A percentile compares a stretch with the other conserved stretches of the same genome.
Evolutionary conservation across 2,113 vertebrate species (phyloP).

Genomic region (Cromileptes altivelis): DNA sequence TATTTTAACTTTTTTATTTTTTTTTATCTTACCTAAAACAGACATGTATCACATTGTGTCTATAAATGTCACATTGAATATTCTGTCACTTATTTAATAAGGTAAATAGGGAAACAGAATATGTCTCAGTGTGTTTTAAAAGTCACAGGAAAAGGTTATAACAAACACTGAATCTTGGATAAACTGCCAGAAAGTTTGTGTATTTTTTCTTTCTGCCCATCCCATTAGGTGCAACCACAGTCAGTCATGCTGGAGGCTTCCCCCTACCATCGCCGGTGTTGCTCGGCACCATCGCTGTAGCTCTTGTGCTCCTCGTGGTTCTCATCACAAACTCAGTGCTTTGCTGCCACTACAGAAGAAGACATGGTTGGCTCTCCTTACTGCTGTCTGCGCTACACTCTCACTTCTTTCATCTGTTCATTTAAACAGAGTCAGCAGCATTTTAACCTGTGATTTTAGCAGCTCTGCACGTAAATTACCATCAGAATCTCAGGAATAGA

Average conservation of each 20-base stretch:
- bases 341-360: conserved; percentile 71
- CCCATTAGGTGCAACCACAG: neutral
- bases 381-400: neutral
- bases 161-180: neutral
- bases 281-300: conserved; percentile 47
- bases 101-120: neutral
- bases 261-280: neutral
- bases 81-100: neutral
- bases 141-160: neutral
- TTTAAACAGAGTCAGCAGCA: neutral
- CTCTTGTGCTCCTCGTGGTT: conserved; percentile 65
- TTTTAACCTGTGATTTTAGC: neutral
- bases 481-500: neutral
- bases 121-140: neutral
- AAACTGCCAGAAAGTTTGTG: neutral
- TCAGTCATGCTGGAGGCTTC: fast-evolving
- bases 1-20: neutral
- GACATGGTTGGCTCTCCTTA: conserved; percentile 62
- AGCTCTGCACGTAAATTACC: neutral
- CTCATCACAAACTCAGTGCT: conserved; percentile 67
- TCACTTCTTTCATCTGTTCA: neutral
- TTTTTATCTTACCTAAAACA: neutral
- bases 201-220: neutral
- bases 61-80: neutral
- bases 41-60: neutral